These are phyloP conservation scores for Lithophane socia DNA, from an alignment of 2,888 invertebrate genomes.

Conservation along the genomic window DNA sequence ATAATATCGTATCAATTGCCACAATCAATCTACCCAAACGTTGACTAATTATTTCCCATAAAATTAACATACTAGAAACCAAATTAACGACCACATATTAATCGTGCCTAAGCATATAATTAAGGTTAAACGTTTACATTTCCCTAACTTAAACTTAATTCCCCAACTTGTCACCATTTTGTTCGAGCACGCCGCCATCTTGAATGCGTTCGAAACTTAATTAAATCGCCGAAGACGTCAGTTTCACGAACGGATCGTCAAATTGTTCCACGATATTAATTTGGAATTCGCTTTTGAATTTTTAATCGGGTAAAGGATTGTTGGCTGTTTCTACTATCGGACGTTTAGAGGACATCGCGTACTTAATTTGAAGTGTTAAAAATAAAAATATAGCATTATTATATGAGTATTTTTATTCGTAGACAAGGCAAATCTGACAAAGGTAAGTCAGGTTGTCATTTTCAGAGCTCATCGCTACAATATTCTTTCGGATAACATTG, in stretches of 20 bases:
- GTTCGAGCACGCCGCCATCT: conserved; percentile 59
- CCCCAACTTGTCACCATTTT: conserved; percentile 64
- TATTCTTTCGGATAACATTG: conserved; percentile 25
- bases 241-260: conserved; percentile 73
- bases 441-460: conserved; percentile 40
- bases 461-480: conserved; percentile 28
- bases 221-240: conserved; percentile 82
- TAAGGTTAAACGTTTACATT: conserved; percentile 57
- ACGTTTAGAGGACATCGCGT: conserved; percentile 12
- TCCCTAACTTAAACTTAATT: conserved; percentile 53
- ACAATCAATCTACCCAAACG: conserved; percentile 1
- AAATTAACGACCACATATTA: conserved; percentile 50
- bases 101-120: conserved; percentile 51
- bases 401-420: neutral
- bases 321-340: neutral
- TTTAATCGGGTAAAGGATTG: conserved; percentile 48
- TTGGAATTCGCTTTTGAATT: conserved; percentile 52
- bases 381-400: conserved; percentile 1
- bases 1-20: conserved; percentile 17
- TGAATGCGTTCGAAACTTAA: conserved; percentile 81
- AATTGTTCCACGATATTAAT: conserved; percentile 82
- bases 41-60: conserved; percentile 23
- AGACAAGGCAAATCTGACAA: conserved; percentile 22
- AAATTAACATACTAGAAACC: conserved; percentile 46
- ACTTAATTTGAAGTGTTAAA: neutral